Base-by-base conservation (phyloP, 2,113 vertebrate species). In the Ahaetulla prasina region DNA sequence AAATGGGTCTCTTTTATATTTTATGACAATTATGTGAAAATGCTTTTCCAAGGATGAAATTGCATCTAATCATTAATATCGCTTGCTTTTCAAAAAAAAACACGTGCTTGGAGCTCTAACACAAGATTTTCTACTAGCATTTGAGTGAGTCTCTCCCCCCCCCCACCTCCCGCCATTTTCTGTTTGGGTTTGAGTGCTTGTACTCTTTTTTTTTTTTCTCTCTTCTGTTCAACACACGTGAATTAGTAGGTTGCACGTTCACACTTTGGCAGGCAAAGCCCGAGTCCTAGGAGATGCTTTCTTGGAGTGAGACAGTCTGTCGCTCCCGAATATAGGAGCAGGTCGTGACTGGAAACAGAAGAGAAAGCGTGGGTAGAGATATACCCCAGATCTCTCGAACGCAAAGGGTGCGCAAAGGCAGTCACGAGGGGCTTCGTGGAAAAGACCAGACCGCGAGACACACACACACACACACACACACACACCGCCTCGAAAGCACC, bases 391-490 rank as follows among this genome's bases (percentile, higher is more conserved):
- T 74, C 14, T 35, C 6, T 39, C 18, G 3, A 74, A 74, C n/a
- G 16, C n/a, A 74, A 74, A 35, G n/a, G 1, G n/a, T 35, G n/a
- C 1, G 60, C 60, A 12, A 12, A 30, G 63, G 12, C 30, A 68
- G 63, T 20, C 74, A 43, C 35, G 43, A 18, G 35, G 7, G 74
- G 18, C 74, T 39, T 43, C 74, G 74, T 43, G 74, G 74, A 80
- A 39, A 80, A 80, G 3, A 39, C 6, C 35, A 80, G 68, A 2
- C 35, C 6, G 16, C 68, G 5, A 74, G 2, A 80, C n/a, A n/a
- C 2, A 3, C 4, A 22, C 5, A 22, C 54, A 22, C 35, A 1
- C 16, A 2, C 30, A 30, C n/a, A n/a, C 27, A 0, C 22, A 8
- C 25, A n/a, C n/a, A n/a, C n/a, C n/a, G 25, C 53, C 53, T 68